Base-by-base conservation (phyloP, 2,797 vertebrate species). In the Buphagus erythrorhynchus region DNA sequence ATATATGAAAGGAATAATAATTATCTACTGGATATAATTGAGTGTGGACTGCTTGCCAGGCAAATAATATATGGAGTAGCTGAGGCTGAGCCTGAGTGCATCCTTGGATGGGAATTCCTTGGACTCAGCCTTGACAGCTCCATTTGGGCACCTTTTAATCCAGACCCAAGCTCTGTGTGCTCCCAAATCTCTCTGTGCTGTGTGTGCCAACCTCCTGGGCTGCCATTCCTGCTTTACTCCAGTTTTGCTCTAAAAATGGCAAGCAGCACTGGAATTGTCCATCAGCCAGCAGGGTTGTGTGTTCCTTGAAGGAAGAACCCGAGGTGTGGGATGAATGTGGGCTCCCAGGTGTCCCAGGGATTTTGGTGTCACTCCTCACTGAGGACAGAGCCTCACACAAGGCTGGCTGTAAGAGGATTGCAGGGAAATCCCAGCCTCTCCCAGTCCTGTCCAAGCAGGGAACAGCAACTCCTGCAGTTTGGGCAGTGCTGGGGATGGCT, bases 301-400 rank as follows among this genome's bases (percentile, higher is more conserved):
- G 28, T 54, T 68, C 51, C 57, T 66, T 11, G 38, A 43, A 49
- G 87, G 45, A 57, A 42, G 89, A 91, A 7, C 51, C 55, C 1
- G 4, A 2, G n/a, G 58, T 14, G 1, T 35, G 48, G 3, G 16
- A 3, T 71, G 73, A 62, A 5, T 0, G 0, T 18, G 43, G 67
- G 33, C 63, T 71, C 40, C 42, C 20, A n/a, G 21, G 17, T 20
- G 59, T 73, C 46, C 49, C 20, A 0, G 6, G 62, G 72, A 4
- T 35, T 72, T n/a, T 33, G 38, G 42, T 46, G 67, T 48, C 49
- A 4, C 61, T 71, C 1, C 31, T 82, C 21, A 3, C 15, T 4
- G 2, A 26, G 62, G 75, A n/a, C 52, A n/a, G 24, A 48, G 61
- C 35, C 61, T 33, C 18, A 1, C 16, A 0, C 0, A 0, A 6